Base-by-base conservation (phyloP, 2,888 invertebrate species). In the Amblyjoppa fuscipennis region DNA sequence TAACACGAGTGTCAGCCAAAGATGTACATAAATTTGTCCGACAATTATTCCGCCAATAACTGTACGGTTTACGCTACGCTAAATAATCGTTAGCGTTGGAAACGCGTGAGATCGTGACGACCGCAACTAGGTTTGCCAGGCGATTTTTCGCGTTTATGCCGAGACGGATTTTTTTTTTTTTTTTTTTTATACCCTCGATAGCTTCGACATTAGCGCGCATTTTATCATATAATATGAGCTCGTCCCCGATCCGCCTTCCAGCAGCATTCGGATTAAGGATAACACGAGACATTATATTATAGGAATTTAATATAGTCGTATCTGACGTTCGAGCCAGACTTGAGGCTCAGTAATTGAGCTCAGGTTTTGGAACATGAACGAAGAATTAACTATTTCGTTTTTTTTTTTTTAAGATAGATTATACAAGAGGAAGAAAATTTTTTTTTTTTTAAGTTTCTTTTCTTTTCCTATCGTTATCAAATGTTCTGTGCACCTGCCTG, bases 71-170 rank as follows among this genome's bases (percentile, higher is more conserved):
- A 56, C 68, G 31, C 31, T 45, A 56, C 20, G 31, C n/a, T 41
- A 53, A 13, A 25, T n/a, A 25, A 61, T 51, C 28, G n/a, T 68
- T n/a, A 77, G 59, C 76, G 66, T 84, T 61, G 2, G 64, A 61
- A 79, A 84, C 71, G 75, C 84, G 38, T 68, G 84, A 81, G 81
- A 78, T 73, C 83, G 74, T 78, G 78, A 83, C 78, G 83, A 79
- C 74, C 61, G 25, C 25, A 66, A 75, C 70, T 71, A 16, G 75
- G 53, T 56, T 13, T 71, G 66, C 71, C 66, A 76, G 71, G 45
- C 80, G 56, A 71, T 81, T 66, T 81, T 66, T 25, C 64, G 80
- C 76, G 71, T 81, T 38, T 49, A 80, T 73, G 34, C 77, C 25
- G 45, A 20, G 68, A 77, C 16, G 49, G 45, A 76, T 41, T 53